Evolutionary conservation across 1,140 invertebrate species (phyloP), one percentile per base, ranked within the genome.

Genomic region (Probaryconus sp.): DNA sequence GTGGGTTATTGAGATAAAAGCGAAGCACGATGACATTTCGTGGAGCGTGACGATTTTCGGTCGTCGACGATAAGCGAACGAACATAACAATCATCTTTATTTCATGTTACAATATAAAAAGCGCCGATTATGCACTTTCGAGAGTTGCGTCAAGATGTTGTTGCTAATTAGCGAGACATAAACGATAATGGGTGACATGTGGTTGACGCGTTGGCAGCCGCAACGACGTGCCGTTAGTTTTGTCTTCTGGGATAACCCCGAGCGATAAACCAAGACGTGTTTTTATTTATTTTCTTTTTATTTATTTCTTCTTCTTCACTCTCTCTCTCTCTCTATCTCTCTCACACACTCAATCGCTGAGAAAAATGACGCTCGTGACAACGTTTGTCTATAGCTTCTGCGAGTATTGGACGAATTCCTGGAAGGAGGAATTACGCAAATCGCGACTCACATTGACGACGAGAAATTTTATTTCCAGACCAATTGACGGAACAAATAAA

Each of bases 91-190:
- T 69, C 17, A 63, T 56, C n/a, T 58, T 56, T 33, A 42, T 43
- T 61, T 37, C 6, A 28, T 45, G 33, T 43, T 14, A 30, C 10
- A 47, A 14, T 30, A 14, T 20, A 7, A 11, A 26, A 28, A 30
- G 28, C 24, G 55, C 17, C 55, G 67, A 76, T 76, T 53, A 68
- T 56, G 35, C 50, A 76, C 28, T 70, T 56, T 69, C 50, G 16
- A 20, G 45, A 56, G 51, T 76, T 77, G 72, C 71, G 42, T 72
- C 68, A 76, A 77, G 65, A 74, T 51, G 69, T 45, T 51, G 69
- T 45, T 73, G 81, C 85, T 87, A 88, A 88, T 88, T 88, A 87
- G 82, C 74, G 65, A 79, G 81, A 80, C 81, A 83, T 88, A 86
- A 85, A 82, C 77, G 84, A 86, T 86, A 86, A 86, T 79, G 78